Base-by-base conservation (phyloP, 2,113 vertebrate species). In the Mus spicilegus region DNA sequence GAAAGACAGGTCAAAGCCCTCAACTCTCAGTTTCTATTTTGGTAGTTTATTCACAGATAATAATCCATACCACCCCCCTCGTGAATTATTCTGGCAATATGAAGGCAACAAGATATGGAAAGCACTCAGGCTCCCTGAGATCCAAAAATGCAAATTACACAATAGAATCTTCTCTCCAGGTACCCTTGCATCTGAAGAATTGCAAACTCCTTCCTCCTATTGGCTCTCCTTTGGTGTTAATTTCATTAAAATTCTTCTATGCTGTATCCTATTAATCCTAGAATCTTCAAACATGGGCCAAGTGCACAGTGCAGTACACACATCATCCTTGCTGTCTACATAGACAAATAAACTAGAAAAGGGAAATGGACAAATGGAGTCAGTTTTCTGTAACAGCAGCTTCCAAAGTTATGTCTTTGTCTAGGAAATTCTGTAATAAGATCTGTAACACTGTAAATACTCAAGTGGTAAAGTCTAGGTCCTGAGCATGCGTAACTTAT, bases 41-140 rank as follows among this genome's bases (percentile, higher is more conserved):
- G 81, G 89, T 96, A 97, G 63, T 78, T 54, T 94, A 30, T 98
- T 73, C 9, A 46, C 39, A 75, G 39, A 78, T 92, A 93, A 33
- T 91, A 95, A 90, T 80, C 87, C n/a, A 92, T 36, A 82, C 46
- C 93, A 82, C 58, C 42, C 56, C 19, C 19, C 80, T 90, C 81
- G 46, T 7, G 67, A 89, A 42, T 28, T 90, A 89, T 89, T 87
- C 91, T 54, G 84, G 65, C 95, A 95, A 91, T 54, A 76, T 81
- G 93, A 10, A 87, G 73, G 3, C 13, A 63, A 26, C 49, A 93
- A 16, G 22, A 95, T 78, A 92, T 58, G 20, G 0, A 81, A 95
- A 94, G n/a, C n/a, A 82, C 8, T 96, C 5, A 33, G 42, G 75
- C 1, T 78, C 49, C 28, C 28, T 89, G 95, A 87, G 76, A 92